Evolutionary conservation across 2,888 invertebrate species (phyloP).

Genomic region (Iselma pallidipennis): DNA sequence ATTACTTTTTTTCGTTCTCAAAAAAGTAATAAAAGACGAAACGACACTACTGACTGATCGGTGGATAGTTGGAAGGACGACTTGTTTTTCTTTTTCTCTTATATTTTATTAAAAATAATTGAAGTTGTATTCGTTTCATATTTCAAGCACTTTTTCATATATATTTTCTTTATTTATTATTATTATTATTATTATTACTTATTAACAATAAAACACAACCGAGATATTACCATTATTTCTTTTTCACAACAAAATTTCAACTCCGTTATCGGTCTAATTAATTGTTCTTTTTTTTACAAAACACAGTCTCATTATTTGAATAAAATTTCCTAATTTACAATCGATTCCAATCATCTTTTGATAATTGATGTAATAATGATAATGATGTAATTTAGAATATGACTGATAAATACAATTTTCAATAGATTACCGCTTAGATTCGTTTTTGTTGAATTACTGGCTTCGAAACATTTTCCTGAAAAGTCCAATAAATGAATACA

Average conservation of each 20-base stretch:
- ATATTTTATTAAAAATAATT: neutral
- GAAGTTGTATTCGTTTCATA: neutral
- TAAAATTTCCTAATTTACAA: conserved; percentile 36
- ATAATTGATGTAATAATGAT: conserved; percentile 22
- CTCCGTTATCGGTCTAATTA: conserved; percentile 25
- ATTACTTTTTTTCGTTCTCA: neutral
- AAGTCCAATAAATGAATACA: conserved; percentile 40
- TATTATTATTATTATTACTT: conserved; percentile 8
- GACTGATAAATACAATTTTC: conserved; percentile 17
- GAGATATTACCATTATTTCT: conserved; percentile 28
- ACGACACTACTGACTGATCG: neutral
- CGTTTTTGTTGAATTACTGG: conserved; percentile 46
- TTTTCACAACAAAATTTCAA: conserved; percentile 33
- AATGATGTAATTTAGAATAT: conserved; percentile 30
- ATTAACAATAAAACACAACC: conserved; percentile 42
- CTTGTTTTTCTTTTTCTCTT: neutral
- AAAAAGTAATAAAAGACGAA: neutral
- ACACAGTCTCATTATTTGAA: conserved; percentile 45
- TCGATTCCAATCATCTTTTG: conserved; percentile 47
- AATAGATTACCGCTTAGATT: conserved; percentile 10
- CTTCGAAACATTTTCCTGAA: conserved; percentile 68
- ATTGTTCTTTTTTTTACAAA: conserved; percentile 12
- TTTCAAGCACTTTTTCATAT: conserved; percentile 15
- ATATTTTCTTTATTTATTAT: neutral
- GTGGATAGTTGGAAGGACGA: neutral